Evolutionary conservation across 2,113 vertebrate species (phyloP).

Genomic region (Pionites leucogaster): DNA sequence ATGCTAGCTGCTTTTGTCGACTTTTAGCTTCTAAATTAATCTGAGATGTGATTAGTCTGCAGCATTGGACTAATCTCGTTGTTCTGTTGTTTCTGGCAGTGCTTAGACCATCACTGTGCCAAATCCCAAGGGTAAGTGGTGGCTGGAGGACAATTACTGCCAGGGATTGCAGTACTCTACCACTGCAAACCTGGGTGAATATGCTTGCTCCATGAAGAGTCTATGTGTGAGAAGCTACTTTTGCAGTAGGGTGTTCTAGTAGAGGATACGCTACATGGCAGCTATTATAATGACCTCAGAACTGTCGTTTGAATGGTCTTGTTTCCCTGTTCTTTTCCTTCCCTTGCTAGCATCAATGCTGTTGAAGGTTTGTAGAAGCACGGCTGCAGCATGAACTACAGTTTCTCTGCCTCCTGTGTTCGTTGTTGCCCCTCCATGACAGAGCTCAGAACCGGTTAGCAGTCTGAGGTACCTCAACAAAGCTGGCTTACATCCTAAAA

Average conservation of each 20-base stretch:
- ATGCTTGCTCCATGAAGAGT: neutral
- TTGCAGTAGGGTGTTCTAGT: neutral
- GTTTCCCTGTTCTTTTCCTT: neutral
- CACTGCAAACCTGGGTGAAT: neutral
- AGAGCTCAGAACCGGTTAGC: neutral
- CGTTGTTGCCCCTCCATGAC: rapidly evolving
- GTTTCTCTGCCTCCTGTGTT: neutral
- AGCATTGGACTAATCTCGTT: neutral
- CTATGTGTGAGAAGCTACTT: neutral
- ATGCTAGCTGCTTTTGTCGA: neutral
- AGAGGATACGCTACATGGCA: neutral
- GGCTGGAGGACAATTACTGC: neutral
- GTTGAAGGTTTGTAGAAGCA: neutral
- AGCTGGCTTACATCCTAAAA: neutral
- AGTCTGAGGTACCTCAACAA: neutral
- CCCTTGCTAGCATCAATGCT: neutral
- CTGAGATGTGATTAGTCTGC: neutral
- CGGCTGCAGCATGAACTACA: neutral
- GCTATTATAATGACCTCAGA: neutral
- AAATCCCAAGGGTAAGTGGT: neutral
- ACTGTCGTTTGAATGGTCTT: neutral
- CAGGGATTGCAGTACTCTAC: neutral
- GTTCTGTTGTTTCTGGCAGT: neutral
- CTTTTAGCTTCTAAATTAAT: neutral
- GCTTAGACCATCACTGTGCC: neutral